These are phyloP conservation scores for Limosa lapponica DNA, from an alignment of 2,797 vertebrate genomes.

Conservation along the genomic window DNA sequence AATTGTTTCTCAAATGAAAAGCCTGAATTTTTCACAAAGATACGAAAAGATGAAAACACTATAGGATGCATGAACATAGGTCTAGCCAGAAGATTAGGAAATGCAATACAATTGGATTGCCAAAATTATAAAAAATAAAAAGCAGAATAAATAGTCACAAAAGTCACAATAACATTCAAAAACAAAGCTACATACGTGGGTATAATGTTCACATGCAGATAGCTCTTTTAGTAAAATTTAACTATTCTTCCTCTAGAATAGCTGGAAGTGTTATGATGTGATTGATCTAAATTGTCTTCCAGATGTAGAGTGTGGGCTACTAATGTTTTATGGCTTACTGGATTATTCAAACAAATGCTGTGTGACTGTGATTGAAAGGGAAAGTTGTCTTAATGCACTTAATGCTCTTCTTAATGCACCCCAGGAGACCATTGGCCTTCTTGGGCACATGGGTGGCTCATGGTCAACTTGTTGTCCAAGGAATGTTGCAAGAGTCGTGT, in stretches of 20 bases:
- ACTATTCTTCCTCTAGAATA: not conserved
- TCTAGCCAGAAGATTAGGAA: not conserved
- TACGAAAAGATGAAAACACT: not conserved
- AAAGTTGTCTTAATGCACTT: not conserved
- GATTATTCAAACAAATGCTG: not conserved
- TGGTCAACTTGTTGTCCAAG: not conserved
- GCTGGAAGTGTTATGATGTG: not conserved
- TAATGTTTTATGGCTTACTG: not conserved
- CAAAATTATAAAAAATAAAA: not conserved
- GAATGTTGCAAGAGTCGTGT: accelerated
- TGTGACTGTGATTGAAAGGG: not conserved
- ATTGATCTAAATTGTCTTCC: not conserved
- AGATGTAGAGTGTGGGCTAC: not conserved
- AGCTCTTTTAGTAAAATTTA: not conserved
- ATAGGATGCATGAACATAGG: not conserved
- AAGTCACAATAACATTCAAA: not conserved
- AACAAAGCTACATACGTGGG: accelerated
- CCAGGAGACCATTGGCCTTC: too few relatives aligned
- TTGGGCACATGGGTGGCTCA: too few relatives aligned
- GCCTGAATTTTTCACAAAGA: not conserved
- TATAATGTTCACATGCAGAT: not conserved
- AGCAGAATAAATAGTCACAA: not conserved
- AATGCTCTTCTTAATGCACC: too few relatives aligned
- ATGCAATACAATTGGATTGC: not conserved
- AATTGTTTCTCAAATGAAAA: not conserved